Conservation (phyloP, 2,888 invertebrate genomes). For the Thymelicus acteon region DNA sequence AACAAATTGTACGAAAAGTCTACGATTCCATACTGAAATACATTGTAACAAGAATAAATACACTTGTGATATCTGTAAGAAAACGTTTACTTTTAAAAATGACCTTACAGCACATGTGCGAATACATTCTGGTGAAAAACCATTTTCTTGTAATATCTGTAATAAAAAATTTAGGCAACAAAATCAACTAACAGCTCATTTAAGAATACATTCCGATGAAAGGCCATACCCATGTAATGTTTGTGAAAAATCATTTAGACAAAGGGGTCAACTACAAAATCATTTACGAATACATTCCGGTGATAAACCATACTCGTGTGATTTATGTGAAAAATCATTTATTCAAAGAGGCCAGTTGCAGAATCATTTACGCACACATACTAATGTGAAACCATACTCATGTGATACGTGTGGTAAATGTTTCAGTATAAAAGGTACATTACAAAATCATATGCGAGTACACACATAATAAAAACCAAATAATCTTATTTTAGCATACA, state of each 20-base stretch:
- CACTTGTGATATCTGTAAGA: background rate
- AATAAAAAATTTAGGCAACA: background rate
- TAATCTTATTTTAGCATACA: too few relatives aligned
- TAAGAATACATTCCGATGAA: background rate
- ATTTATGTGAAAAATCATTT: background rate
- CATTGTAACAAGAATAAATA: background rate
- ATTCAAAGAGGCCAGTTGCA: background rate
- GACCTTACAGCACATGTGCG: background rate
- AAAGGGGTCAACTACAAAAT: constrained; percentile 1
- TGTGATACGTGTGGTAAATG: background rate
- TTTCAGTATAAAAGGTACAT: background rate
- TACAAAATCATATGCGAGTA: background rate
- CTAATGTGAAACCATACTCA: background rate
- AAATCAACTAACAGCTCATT: background rate
- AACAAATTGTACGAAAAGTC: background rate
- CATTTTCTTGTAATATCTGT: background rate
- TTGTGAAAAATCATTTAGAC: background rate
- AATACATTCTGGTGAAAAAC: background rate
- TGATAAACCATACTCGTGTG: background rate
- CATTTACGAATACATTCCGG: background rate
- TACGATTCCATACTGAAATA: background rate
- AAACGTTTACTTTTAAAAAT: background rate
- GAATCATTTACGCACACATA: background rate
- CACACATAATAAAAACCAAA: background rate
- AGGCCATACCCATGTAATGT: background rate